These are phyloP conservation scores for Centruroides sculpturatus DNA, from an alignment of 1,140 invertebrate species.

Conservation along the genomic window DNA sequence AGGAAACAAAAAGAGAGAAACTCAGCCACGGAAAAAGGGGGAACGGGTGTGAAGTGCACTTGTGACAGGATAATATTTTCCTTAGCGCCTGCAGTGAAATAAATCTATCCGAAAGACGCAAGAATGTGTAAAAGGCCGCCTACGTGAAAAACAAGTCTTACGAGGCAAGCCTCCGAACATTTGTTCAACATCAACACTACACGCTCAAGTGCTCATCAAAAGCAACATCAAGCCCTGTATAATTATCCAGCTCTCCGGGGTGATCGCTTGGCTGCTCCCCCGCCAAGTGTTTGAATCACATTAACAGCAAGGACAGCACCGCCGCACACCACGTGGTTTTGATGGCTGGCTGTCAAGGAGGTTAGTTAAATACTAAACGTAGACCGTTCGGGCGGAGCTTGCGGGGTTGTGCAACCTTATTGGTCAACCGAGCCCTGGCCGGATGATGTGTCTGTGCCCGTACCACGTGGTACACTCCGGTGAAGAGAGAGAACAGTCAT, in stretches of 20 bases:
- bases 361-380: conserved; percentile 1
- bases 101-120: not conserved
- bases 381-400: conserved; percentile 2
- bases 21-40: not conserved
- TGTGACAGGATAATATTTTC: not conserved
- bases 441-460: conserved; percentile 18
- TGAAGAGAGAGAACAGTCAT: conserved; percentile 20
- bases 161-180: conserved; percentile 9
- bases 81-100: not conserved
- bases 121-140: not conserved
- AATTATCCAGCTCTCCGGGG: conserved; percentile 18
- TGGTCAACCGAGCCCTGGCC: conserved; percentile 2
- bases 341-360: conserved; percentile 19
- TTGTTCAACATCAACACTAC: conserved; percentile 21
- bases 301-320: conserved; percentile 11
- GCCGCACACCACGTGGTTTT: conserved; percentile 16
- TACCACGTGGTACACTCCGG: conserved; percentile 21
- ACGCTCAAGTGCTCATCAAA: conserved; percentile 20
- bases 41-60: not conserved
- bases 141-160: not conserved
- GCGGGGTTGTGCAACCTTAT: conserved; percentile 9
- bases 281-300: conserved; percentile 4
- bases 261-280: conserved; percentile 14
- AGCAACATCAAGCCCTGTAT: conserved; percentile 18
- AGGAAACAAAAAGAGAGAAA: not conserved